Evolutionary conservation across 2,888 invertebrate genomes (phyloP).

Genomic region (Temnothorax rugatulus): DNA sequence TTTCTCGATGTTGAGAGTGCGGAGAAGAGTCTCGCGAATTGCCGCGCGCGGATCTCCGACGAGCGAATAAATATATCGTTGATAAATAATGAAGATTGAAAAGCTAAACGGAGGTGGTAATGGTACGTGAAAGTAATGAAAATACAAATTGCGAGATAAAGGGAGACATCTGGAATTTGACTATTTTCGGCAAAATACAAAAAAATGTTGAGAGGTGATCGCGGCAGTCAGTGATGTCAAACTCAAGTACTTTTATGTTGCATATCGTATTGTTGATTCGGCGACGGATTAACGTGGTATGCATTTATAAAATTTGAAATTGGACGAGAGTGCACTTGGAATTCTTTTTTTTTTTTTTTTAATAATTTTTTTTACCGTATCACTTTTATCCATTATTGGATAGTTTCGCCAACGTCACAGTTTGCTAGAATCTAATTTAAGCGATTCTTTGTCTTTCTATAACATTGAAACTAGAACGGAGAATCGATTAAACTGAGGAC

Average conservation of each 20-base stretch:
- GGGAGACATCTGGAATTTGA: not conserved
- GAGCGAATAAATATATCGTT: not conserved
- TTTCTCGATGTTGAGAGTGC: not conserved
- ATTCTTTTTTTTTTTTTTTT: not conserved
- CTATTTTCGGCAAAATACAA: not conserved
- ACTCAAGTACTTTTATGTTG: not conserved
- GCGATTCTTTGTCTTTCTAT: not conserved
- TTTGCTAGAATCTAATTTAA: not conserved
- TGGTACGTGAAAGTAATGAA: not conserved
- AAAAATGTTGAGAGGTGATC: not conserved
- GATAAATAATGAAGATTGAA: constrained; percentile 1
- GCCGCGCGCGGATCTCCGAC: not conserved
- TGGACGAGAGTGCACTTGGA: not conserved
- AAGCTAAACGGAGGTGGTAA: not conserved
- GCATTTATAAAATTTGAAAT: not conserved
- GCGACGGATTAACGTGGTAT: not conserved
- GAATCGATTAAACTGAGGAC: constrained; percentile 4
- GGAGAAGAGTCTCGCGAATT: not conserved
- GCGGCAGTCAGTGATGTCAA: not conserved
- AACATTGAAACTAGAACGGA: not conserved
- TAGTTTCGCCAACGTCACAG: not conserved
- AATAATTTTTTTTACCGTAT: not conserved
- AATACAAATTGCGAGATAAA: not conserved
- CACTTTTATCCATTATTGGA: not conserved
- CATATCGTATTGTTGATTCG: not conserved